phyloP scores from a whole-genome alignment of 1,140 invertebrate species.

The Hyles vespertilio region DNA sequence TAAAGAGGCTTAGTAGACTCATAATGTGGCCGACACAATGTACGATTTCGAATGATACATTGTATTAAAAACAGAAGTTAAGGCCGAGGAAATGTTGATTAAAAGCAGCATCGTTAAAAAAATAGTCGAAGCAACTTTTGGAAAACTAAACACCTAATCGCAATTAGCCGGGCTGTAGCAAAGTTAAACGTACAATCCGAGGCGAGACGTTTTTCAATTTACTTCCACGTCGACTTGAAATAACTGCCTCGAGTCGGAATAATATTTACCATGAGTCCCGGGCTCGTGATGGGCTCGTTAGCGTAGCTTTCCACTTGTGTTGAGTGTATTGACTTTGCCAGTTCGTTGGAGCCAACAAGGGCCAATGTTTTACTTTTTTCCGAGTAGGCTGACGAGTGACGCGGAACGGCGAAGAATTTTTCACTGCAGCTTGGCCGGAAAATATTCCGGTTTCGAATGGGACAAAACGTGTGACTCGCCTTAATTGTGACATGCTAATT shows the following conservation, averaged over 20 bases:
- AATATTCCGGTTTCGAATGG: not conserved
- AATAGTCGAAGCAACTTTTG: not conserved
- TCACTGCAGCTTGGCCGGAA: slow-evolving; percentile 2
- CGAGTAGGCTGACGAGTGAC: slow-evolving; percentile 12
- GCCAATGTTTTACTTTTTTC: slow-evolving; percentile 27
- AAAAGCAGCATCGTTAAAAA: too few relatives aligned
- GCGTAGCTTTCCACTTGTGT: slow-evolving; percentile 24
- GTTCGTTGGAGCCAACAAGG: slow-evolving; percentile 25
- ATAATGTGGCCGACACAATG: too few relatives aligned
- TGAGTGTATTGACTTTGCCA: slow-evolving; percentile 32
- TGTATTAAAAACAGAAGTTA: too few relatives aligned
- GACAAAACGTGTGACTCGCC: too few relatives aligned
- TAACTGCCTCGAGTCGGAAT: slow-evolving; percentile 12
- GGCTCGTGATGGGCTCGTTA: slow-evolving; percentile 29
- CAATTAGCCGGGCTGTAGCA: slow-evolving; percentile 6
- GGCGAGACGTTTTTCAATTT: slow-evolving; percentile 22
- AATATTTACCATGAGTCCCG: slow-evolving; percentile 31
- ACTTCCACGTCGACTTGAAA: slow-evolving; percentile 15
- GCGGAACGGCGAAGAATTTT: slow-evolving; percentile 12
- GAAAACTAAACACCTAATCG: slow-evolving; percentile 6
- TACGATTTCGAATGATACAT: too few relatives aligned
- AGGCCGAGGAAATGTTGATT: too few relatives aligned
- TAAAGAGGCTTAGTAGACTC: too few relatives aligned
- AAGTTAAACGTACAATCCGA: not conserved
- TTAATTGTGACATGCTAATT: too few relatives aligned